Evolutionary conservation across 2,113 vertebrate species (phyloP).

Genomic region (Syngnathus floridae): DNA sequence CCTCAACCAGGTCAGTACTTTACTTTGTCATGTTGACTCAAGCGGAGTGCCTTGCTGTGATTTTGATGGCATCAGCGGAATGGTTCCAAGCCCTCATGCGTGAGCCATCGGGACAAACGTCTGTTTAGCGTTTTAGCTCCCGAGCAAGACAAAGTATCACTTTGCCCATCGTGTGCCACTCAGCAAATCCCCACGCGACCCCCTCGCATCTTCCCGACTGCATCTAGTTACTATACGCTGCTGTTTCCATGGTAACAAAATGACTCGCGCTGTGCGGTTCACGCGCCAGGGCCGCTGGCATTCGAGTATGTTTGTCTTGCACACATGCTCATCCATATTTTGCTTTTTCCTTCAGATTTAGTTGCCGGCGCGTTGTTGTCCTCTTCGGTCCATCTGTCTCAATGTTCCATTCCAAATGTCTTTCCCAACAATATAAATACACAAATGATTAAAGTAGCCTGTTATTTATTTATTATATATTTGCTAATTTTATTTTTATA

Average conservation of each 20-base stretch:
- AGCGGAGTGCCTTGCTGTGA: conserved; percentile 6
- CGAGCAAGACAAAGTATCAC: not conserved
- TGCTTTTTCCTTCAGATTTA: not conserved
- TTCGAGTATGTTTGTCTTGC: conserved; percentile 20
- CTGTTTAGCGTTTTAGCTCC: not conserved
- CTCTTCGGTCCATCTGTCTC: conserved; percentile 15
- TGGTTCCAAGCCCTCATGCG: conserved; percentile 3
- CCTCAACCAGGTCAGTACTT: conserved; percentile 82
- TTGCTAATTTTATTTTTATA: not conserved
- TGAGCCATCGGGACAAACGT: not conserved
- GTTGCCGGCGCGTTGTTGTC: not conserved
- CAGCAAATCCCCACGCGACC: conserved; percentile 35
- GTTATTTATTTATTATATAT: not conserved
- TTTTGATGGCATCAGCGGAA: conserved; percentile 25
- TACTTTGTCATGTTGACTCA: not conserved
- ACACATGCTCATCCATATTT: conserved; percentile 2
- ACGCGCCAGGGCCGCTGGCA: conserved; percentile 28
- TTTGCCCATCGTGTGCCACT: conserved; percentile 28
- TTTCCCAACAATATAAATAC: not conserved
- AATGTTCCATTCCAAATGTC: not conserved
- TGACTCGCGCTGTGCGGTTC: conserved; percentile 31
- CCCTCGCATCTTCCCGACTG: not conserved
- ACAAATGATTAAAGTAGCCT: no score
- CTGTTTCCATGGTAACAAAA: conserved; percentile 66
- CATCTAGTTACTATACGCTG: conserved; percentile 44